phyloP scores from a whole-genome alignment of 2,113 vertebrate genomes.

The Colistium nudipinnis region DNA sequence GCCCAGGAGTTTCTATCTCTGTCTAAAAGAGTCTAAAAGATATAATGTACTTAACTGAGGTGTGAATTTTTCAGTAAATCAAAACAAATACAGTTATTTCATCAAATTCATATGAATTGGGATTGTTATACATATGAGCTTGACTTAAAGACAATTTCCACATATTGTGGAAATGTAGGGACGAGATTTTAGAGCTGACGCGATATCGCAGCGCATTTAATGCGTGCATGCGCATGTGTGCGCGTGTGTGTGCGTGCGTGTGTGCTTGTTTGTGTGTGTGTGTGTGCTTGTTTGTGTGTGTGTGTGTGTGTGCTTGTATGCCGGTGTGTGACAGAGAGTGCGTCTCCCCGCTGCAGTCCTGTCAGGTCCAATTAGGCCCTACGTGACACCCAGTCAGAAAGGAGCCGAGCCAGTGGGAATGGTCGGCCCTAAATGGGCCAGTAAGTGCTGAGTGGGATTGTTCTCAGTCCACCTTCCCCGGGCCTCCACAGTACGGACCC shows the following conservation, averaged over 20 bases:
- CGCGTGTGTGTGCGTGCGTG: too few species aligned
- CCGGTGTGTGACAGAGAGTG: too few species aligned
- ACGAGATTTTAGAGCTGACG: not conserved
- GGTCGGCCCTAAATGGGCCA: conserved; percentile 75
- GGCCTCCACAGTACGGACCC: conserved; percentile 29
- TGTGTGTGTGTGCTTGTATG: too few species aligned
- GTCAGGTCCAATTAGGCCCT: conserved; percentile 66
- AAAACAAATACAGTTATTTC: not conserved
- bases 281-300: too few species aligned
- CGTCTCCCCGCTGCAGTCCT: conserved; percentile 43
- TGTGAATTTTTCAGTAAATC: not conserved
- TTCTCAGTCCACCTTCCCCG: conserved; percentile 56
- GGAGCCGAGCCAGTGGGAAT: conserved; percentile 60
- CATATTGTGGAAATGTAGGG: not conserved
- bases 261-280: too few species aligned
- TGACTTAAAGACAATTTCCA: too few species aligned
- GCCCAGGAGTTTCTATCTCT: too few species aligned
- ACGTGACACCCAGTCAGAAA: conserved; percentile 59
- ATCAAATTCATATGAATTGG: too few species aligned
- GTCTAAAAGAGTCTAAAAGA: too few species aligned
- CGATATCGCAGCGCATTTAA: too few species aligned
- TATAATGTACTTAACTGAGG: not conserved
- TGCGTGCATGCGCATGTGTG: too few species aligned
- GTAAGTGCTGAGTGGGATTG: conserved; percentile 72
- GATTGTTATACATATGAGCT: not conserved